Evolutionary conservation across 2,797 vertebrate genomes (phyloP), one percentile per base, ranked within the genome.

Genomic region (Cossypha heuglini): DNA sequence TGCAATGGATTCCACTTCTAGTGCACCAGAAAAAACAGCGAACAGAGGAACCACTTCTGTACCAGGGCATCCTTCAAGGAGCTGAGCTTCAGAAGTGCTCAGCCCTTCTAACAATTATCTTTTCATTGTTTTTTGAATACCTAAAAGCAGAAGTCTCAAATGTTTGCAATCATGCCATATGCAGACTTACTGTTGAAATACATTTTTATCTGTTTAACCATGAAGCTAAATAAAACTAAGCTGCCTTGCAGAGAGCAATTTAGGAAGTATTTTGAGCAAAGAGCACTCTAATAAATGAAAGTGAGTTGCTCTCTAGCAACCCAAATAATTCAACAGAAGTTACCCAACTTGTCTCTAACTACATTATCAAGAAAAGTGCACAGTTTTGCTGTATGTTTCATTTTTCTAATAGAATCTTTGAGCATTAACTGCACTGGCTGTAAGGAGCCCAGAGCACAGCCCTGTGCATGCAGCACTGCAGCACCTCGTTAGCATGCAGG

Each of bases 201-300:
- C 25, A 73, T 91, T 94, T 97, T 91, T 78, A 83, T 75, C 84
- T 90, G 63, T 82, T 94, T 63, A 91, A 76, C 76, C 59, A 69
- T 0, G 6, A 81, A 84, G 52, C 90, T 88, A 95, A 96, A 95
- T 80, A 94, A 93, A 94, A 78, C 49, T 22, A 59, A 42, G 57
- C 81, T 92, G 90, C 71, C 77, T 88, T 37, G 45, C 24, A 76
- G 48, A 72, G 33, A 93, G 61, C 64, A 86, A 88, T 73, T 86
- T 21, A 35, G 55, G 59, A 81, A 14, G 40, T 64, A 81, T 76
- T 95, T 81, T 77, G 35, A 91, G 88, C 75, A 84, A 94, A 74
- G n/a, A 88, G 49, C 61, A 59, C 76, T 93, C 52, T 22, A 92
- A 95, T 76, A 95, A 92, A 93, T 73, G 64, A 95, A 93, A 55